These are phyloP conservation scores for Epinotia brunnichana DNA, from an alignment of 2,888 invertebrate species.

Conservation along the genomic window DNA sequence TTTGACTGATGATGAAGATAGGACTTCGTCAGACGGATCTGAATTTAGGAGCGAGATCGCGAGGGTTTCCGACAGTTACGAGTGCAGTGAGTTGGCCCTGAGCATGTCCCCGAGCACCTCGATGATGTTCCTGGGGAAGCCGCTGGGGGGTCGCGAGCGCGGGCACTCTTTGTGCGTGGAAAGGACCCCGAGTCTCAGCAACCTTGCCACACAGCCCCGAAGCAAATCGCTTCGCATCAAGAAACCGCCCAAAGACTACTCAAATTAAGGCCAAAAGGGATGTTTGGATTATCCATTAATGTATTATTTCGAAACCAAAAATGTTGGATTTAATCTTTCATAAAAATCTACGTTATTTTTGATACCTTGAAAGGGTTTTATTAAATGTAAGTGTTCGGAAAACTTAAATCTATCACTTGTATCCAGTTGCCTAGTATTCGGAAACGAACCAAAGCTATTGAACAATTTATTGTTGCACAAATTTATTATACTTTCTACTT, in stretches of 20 bases:
- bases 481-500: not conserved
- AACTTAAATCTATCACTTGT: slow-evolving; percentile 5
- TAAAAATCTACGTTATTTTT: slow-evolving; percentile 56
- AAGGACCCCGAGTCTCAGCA: slow-evolving; percentile 61
- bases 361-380: slow-evolving; percentile 52
- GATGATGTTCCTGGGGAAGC: slow-evolving; percentile 51
- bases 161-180: slow-evolving; percentile 73
- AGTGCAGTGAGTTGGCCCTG: slow-evolving; percentile 60
- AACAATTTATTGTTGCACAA: not conserved
- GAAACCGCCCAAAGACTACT: slow-evolving; percentile 56
- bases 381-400: slow-evolving; percentile 30
- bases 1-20: slow-evolving; percentile 51
- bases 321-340: slow-evolving; percentile 6
- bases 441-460: slow-evolving; percentile 10
- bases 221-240: slow-evolving; percentile 77
- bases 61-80: slow-evolving; percentile 56
- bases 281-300: not conserved
- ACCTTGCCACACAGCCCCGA: slow-evolving; percentile 64
- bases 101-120: slow-evolving; percentile 59
- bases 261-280: slow-evolving; percentile 49
- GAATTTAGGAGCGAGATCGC: slow-evolving; percentile 64
- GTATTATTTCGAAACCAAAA: slow-evolving; percentile 18
- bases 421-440: not conserved
- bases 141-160: slow-evolving; percentile 62
- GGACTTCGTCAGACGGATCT: slow-evolving; percentile 58